Conservation (phyloP, 2,888 invertebrate genomes). For the Dromius quadrimaculatus region DNA sequence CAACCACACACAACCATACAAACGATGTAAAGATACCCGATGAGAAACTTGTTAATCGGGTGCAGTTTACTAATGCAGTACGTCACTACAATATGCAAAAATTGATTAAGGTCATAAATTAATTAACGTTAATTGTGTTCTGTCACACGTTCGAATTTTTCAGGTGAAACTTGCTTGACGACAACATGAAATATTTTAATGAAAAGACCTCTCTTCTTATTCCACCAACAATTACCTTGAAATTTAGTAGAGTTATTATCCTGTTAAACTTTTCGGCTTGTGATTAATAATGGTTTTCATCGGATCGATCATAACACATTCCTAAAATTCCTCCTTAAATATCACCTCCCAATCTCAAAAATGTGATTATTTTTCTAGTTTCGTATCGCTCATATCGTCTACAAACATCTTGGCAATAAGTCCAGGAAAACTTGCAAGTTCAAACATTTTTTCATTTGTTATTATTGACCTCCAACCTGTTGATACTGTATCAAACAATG, state of each 20-base stretch:
- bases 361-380: no score
- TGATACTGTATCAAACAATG: no score
- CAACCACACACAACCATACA: neutral
- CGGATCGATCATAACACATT: neutral
- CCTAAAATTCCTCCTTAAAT: no score
- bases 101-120: constrained; percentile 45
- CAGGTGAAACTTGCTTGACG: constrained; percentile 27
- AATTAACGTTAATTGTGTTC: constrained; percentile 43
- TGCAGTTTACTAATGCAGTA: constrained; percentile 7
- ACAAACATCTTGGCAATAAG: no score
- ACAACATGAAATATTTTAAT: constrained; percentile 24
- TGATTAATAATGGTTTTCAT: constrained; percentile 15
- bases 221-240: constrained; percentile 7
- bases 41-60: constrained; percentile 15
- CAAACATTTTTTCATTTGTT: no score
- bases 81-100: constrained; percentile 43
- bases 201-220: neutral
- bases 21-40: neutral
- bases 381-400: no score
- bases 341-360: no score
- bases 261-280: constrained; percentile 17
- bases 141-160: constrained; percentile 36
- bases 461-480: no score
- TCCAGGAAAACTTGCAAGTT: no score
- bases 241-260: constrained; percentile 27